phyloP scores from a whole-genome alignment of 2,888 invertebrate species.

The Poecilobothrus nobilitatus region DNA sequence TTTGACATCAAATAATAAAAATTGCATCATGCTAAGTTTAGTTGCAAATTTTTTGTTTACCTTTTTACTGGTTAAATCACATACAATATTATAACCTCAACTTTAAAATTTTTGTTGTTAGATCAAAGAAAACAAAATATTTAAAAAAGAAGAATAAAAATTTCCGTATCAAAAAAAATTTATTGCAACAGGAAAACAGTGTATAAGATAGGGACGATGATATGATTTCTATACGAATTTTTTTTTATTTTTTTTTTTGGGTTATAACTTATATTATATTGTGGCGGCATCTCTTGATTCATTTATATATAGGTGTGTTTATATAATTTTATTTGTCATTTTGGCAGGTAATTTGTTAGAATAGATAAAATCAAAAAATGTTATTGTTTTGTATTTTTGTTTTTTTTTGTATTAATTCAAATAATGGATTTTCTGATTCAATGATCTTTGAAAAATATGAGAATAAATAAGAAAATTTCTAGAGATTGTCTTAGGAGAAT shows the following conservation, averaged over 20 bases:
- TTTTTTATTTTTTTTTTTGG: neutral
- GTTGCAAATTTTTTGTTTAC: neutral
- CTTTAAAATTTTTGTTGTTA: no score
- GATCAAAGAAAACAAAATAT: no score
- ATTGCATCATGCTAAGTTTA: neutral
- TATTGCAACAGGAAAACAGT: neutral
- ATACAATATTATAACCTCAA: no score
- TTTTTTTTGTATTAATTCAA: slow-evolving; percentile 18
- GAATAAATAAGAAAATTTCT: no score
- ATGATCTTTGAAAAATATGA: no score
- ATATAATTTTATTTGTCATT: slow-evolving; percentile 6
- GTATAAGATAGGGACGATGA: neutral
- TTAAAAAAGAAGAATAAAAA: neutral
- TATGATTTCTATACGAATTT: neutral
- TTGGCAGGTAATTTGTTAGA: slow-evolving; percentile 6
- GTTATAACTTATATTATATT: neutral
- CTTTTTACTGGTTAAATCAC: no score
- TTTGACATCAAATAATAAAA: neutral
- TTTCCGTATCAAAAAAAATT: neutral
- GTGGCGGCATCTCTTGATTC: neutral
- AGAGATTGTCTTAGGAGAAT: no score
- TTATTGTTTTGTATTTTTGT: neutral
- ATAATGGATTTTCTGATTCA: no score
- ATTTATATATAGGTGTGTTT: neutral
- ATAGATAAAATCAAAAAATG: neutral